Conservation (phyloP, 2,888 invertebrate genomes). For the Odontocerum albicorne region DNA sequence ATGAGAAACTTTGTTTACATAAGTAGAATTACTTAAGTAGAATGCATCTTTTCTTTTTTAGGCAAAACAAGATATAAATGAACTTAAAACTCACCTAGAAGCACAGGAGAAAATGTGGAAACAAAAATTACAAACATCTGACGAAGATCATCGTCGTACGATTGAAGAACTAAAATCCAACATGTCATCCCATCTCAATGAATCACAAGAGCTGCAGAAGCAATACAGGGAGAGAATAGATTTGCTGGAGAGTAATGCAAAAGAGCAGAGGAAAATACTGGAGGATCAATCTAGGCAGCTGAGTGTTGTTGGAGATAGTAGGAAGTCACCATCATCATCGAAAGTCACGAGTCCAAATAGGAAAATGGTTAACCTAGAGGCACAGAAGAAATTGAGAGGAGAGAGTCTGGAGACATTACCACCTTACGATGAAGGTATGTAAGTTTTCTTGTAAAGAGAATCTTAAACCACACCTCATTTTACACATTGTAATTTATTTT, state of each 20-base stretch:
- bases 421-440: conserved; percentile 30
- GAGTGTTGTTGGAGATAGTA: conserved; percentile 4
- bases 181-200: conserved; percentile 15
- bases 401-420: conserved; percentile 31
- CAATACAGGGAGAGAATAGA: conserved; percentile 29
- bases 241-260: conserved; percentile 21
- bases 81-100: conserved; percentile 25
- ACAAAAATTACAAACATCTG: conserved; percentile 21
- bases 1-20: too few relatives aligned
- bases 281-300: conserved; percentile 25
- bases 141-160: conserved; percentile 24
- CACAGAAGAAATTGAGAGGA: conserved; percentile 7
- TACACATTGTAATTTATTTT: too few relatives aligned
- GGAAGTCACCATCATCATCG: neutral
- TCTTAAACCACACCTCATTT: too few relatives aligned
- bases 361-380: neutral
- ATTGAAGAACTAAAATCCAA: conserved; percentile 25
- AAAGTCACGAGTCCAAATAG: conserved; percentile 3
- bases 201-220: conserved; percentile 23
- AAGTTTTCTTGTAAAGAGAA: too few relatives aligned
- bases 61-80: conserved; percentile 7
- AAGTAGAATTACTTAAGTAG: too few relatives aligned
- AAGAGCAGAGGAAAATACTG: conserved; percentile 17
- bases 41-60: neutral
- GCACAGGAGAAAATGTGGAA: conserved; percentile 31